Conservation (phyloP, 2,888 invertebrate species). For the Standfussiana lucernea region DNA sequence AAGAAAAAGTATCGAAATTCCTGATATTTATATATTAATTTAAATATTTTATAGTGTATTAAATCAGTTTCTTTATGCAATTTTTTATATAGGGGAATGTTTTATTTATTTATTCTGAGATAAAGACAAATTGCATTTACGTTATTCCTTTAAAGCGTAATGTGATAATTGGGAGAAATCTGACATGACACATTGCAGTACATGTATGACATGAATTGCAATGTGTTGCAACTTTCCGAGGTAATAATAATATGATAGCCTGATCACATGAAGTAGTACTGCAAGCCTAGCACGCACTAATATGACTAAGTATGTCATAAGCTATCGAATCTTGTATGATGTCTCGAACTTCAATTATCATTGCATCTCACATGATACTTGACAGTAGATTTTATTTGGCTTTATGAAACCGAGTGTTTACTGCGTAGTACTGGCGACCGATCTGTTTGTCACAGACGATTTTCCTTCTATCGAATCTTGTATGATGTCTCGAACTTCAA, state of each 20-base stretch:
- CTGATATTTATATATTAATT: conserved; percentile 48
- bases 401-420: neutral
- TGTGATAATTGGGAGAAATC: conserved; percentile 39
- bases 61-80: conserved; percentile 53
- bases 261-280: conserved; percentile 14
- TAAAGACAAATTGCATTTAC: conserved; percentile 52
- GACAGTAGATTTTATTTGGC: neutral
- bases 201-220: conserved; percentile 28
- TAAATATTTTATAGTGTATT: conserved; percentile 47
- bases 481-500: too few relatives aligned
- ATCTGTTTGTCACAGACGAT: neutral
- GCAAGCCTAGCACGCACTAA: conserved; percentile 41
- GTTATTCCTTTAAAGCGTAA: conserved; percentile 31
- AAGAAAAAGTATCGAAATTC: conserved; percentile 48
- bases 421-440: neutral
- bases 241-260: conserved; percentile 6
- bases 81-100: conserved; percentile 46
- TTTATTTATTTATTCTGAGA: conserved; percentile 53
- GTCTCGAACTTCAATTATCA: too few relatives aligned
- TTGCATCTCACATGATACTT: too few relatives aligned
- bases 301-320: conserved; percentile 6
- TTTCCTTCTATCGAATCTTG: too few relatives aligned
- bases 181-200: conserved; percentile 40
- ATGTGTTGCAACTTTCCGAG: conserved; percentile 32
- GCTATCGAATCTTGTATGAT: conserved; percentile 2